Percentiles rank a stretch among this genome's conserved stretches.
Evolutionary conservation across 2,888 invertebrate genomes (phyloP).

Genomic region (Ormyrus pomaceus): DNA sequence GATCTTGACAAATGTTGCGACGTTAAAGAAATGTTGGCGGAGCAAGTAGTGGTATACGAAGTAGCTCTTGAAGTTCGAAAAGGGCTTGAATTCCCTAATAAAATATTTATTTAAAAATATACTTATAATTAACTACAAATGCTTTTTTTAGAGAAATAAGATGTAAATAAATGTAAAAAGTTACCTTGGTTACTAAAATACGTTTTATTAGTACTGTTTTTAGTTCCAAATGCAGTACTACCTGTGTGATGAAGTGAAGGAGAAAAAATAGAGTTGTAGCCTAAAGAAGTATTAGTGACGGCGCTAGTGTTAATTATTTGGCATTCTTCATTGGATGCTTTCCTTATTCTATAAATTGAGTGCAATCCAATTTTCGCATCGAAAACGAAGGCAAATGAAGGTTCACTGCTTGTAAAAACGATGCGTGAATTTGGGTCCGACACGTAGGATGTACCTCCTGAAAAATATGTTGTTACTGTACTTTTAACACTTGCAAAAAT

Average conservation of each 20-base stretch:
- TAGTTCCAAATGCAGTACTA: constrained; percentile 57
- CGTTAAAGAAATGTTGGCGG: constrained; percentile 66
- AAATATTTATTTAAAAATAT: background rate
- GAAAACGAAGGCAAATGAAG: constrained; percentile 89
- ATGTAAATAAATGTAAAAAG: background rate
- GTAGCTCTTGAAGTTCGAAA: constrained; percentile 68
- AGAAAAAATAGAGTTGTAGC: constrained; percentile 32
- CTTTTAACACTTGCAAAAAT: background rate
- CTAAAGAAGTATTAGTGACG: constrained; percentile 64
- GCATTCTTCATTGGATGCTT: constrained; percentile 85
- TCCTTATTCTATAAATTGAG: constrained; percentile 88
- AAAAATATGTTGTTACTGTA: constrained; percentile 16
- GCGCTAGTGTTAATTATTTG: constrained; percentile 79
- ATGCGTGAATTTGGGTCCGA: constrained; percentile 80
- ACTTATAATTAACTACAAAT: too few relatives aligned
- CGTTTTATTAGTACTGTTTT: constrained; percentile 65
- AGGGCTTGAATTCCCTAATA: constrained; percentile 61
- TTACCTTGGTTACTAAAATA: constrained; percentile 61
- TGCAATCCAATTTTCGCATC: constrained; percentile 87
- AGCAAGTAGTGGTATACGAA: constrained; percentile 69
- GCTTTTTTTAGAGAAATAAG: background rate
- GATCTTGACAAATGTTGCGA: constrained; percentile 73
- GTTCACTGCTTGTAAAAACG: constrained; percentile 85
- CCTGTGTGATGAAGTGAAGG: constrained; percentile 14
- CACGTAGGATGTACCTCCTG: constrained; percentile 74